These are phyloP conservation scores for Danaus melanippus DNA, from an alignment of 1,140 invertebrate species.

Conservation along the genomic window DNA sequence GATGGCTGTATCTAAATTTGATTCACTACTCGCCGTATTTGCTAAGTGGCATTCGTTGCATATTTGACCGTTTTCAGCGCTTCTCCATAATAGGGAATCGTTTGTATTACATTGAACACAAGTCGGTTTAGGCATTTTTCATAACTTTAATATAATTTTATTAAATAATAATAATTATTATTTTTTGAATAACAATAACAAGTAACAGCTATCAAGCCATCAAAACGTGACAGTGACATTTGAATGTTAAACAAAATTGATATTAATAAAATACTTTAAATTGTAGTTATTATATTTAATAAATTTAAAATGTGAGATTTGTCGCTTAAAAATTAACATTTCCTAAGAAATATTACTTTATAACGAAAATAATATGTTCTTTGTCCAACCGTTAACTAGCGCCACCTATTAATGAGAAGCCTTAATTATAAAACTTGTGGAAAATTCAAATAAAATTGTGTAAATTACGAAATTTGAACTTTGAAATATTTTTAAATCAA, in stretches of 20 bases:
- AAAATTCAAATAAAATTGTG: conserved; percentile 3
- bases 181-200: conserved; percentile 1
- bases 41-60: conserved; percentile 65
- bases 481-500: conserved; percentile 8
- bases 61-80: conserved; percentile 62
- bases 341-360: no score
- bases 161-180: not conserved
- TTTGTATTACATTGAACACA: conserved; percentile 62
- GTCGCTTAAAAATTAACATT: no score
- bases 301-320: no score
- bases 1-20: conserved; percentile 28
- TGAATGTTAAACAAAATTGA: no score
- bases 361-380: no score
- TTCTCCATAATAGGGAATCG: conserved; percentile 64
- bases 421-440: not conserved
- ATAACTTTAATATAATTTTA: conserved; percentile 9
- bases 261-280: no score
- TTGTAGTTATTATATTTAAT: no score
- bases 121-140: conserved; percentile 63
- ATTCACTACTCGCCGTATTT: conserved; percentile 46
- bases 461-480: conserved; percentile 1
- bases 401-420: conserved; percentile 12
- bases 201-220: no score
- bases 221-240: no score
- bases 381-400: not conserved